Base-by-base conservation (phyloP, 2,888 invertebrate species). In the Xanthorhoe spadicearia region DNA sequence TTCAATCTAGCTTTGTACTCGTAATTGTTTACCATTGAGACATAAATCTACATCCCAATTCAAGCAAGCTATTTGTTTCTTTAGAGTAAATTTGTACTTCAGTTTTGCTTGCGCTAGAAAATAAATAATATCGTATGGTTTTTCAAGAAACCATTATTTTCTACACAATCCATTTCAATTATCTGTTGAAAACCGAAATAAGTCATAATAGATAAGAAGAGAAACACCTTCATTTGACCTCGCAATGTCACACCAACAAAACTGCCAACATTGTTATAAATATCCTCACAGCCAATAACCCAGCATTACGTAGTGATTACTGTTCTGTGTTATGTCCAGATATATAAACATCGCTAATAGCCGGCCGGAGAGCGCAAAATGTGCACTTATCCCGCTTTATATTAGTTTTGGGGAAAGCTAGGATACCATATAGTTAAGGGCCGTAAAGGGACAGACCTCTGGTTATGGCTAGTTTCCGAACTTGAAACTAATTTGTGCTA, bases 331-430 rank as follows among this genome's bases (percentile, higher is more conserved):
- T 32, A 19, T 46, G 48, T 48, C 9, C 48, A 51, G 49, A 49
- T 49, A 49, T 49, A 59, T 59, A 59, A 64, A 63, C 49, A 64
- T 57, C 15, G 56, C 67, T 63, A 63, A 67, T 67, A 56, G 63
- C 28, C 55, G 56, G 28, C 54, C 28, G 18, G 64, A 60, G 58
- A 55, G 55, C 56, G 55, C 38, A 28, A 51, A 56, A 55, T 17
- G 35, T 38, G 51, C 60, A 64, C 52, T 67, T 63, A 67, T 56
- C 63, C 67, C 23, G 28, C 46, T 61, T 61, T 64, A 64, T 68
- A 61, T 61, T 32, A 67, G 28, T 60, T 63, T 51, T 53, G 60
- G 60, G 56, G 49, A 43, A 46, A 55, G 55, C 55, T 56, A 56
- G 43, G 28, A 51, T 50, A 48, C 23, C 55, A 55, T 59, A 54